Base-by-base conservation (phyloP, 2,888 invertebrate genomes). In the Aleiodes testaceus region DNA sequence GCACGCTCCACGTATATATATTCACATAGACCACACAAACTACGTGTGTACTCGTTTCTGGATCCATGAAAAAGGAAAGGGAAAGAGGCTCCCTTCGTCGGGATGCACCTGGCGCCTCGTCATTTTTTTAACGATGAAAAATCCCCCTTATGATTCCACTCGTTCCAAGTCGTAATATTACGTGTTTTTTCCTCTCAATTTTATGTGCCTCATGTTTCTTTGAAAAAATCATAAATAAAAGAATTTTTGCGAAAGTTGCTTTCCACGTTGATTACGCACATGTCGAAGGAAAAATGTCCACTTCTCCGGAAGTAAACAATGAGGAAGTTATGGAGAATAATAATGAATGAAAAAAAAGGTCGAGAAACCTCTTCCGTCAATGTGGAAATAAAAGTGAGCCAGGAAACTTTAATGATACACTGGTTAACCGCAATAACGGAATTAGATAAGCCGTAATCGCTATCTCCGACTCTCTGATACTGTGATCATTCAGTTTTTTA, bases 1-100 rank as follows among this genome's bases (percentile, higher is more conserved):
- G 77, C 77, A 73, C 70, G 67, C 64, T 68, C 63, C 44, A 55
- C 66, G 65, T 53, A 42, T 52, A 61, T 61, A 42, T 42, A 47
- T 18, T 42, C 18, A 63, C 44, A 55, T 14, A 30, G 53, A 49
- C 63, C 70, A 63, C 44, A 49, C 65, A 49, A 20, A 55, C 26
- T 22, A 18, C 52, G 16, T 42, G 30, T 16, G 66, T 47, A 52
- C 42, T 36, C 45, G 42, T 50, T 49, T 14, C 26, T 18, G 50
- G 44, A 52, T 44, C 52, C 36, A 36, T 36, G 36, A 36, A 36
- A 36, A 36, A 36, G 11, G 36, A 36, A 2, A 11, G 36, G 9
- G 5, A 26, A 26, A 26, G 20, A 12, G 14, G 18, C 45, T 52
- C 52, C 64, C 50, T 52, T 63, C 69, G 26, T 26, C 64, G 64